A percentile compares a stretch with the other conserved stretches of the same genome.
Conservation (phyloP, 2,797 vertebrate genomes). For the Falco concolor region DNA sequence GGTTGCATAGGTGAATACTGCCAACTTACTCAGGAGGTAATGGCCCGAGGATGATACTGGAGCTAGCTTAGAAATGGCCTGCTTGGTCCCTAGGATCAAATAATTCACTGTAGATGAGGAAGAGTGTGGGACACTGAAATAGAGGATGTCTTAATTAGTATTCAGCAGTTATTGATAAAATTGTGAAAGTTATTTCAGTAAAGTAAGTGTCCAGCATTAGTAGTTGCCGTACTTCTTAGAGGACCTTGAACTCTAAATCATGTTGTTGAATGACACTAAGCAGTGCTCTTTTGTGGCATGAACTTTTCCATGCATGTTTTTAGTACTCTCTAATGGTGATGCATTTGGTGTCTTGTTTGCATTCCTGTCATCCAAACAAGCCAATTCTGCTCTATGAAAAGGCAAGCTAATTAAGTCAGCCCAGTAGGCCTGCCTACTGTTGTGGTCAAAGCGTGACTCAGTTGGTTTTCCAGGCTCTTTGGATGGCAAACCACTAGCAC, state of each 20-base stretch:
- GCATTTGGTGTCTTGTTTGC: neutral
- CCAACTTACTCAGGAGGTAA: neutral
- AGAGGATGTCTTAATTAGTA: too few relatives aligned
- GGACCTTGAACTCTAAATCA: neutral
- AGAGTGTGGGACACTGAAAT: neutral
- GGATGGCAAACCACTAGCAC: constrained; percentile 31
- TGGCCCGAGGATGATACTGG: rapidly evolving
- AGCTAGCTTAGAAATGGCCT: neutral
- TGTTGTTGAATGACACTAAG: neutral
- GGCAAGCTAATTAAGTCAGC: neutral
- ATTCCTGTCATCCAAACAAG: neutral
- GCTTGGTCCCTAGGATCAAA: neutral
- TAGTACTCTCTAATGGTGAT: neutral
- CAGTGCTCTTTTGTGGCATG: neutral
- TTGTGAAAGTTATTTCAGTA: neutral
- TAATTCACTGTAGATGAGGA: neutral
- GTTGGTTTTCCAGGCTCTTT: constrained; percentile 22
- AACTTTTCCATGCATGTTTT: neutral
- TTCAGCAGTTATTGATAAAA: neutral
- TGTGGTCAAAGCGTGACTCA: constrained; percentile 22
- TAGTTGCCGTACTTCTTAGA: neutral
- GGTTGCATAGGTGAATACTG: neutral
- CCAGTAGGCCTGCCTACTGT: neutral
- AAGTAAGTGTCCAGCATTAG: neutral
- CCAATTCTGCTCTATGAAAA: neutral